These are phyloP conservation scores for Vultur gryphus DNA, from an alignment of 2,797 vertebrate genomes.

Conservation along the genomic window DNA sequence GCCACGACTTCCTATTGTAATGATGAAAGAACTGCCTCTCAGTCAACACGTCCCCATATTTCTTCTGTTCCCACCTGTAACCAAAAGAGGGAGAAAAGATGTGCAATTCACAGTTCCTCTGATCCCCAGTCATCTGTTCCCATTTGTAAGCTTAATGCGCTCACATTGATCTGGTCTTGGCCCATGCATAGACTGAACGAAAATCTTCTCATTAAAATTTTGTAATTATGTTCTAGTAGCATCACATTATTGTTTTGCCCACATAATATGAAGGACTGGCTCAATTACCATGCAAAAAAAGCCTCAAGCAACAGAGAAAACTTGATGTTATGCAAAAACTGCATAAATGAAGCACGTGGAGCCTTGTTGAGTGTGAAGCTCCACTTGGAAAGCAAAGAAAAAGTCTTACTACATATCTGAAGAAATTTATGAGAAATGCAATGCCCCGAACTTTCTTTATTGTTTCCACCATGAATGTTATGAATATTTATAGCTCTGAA, in stretches of 20 bases:
- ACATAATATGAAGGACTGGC: not conserved
- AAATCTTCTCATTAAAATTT: not conserved
- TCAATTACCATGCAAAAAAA: not conserved
- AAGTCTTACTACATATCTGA: not conserved
- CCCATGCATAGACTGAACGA: not conserved
- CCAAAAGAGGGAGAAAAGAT: not conserved
- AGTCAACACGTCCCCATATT: not conserved
- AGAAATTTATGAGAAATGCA: not conserved
- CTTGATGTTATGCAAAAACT: not conserved
- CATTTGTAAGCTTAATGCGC: not conserved
- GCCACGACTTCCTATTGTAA: not conserved
- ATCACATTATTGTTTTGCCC: not conserved
- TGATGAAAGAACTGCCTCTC: not conserved
- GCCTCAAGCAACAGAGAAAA: not conserved
- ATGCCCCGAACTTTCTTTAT: not conserved
- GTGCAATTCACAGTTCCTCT: not conserved
- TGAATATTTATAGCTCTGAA: constrained; percentile 56
- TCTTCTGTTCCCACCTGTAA: not conserved
- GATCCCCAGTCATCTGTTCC: not conserved
- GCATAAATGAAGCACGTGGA: not conserved
- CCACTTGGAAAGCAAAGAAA: not conserved
- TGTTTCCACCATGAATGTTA: not conserved
- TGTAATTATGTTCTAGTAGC: not conserved
- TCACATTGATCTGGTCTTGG: not conserved
- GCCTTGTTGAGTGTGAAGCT: not conserved